Evolutionary conservation across 2,888 invertebrate species (phyloP).

Genomic region (Sussaba pulchella): DNA sequence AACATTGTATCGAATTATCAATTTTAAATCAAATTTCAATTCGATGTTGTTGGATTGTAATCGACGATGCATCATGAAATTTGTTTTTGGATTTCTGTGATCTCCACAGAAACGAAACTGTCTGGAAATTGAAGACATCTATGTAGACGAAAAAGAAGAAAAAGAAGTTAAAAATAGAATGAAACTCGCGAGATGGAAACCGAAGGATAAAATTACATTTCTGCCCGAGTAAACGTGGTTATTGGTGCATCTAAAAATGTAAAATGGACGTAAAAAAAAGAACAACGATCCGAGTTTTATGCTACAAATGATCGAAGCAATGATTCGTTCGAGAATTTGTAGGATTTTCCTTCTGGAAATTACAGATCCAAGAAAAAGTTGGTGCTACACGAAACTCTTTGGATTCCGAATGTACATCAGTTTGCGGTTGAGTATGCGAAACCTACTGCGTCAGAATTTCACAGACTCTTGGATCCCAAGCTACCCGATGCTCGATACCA

Average conservation of each 20-base stretch:
- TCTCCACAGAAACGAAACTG: no score
- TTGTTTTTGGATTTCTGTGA: no score
- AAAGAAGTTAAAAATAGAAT: background rate
- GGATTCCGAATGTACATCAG: conserved; percentile 25
- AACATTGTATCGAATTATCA: no score
- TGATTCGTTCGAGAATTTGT: conserved; percentile 5
- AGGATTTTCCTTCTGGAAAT: conserved; percentile 19
- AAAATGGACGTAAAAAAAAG: background rate
- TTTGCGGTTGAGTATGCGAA: conserved; percentile 36
- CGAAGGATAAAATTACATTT: background rate
- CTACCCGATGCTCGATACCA: conserved; percentile 11
- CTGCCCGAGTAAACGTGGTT: background rate
- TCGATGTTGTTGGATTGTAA: no score
- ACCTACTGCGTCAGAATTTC: conserved; percentile 55
- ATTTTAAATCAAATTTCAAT: no score
- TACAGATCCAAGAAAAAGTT: conserved; percentile 22
- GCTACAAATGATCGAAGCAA: background rate
- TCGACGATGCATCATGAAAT: no score
- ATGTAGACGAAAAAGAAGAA: no score
- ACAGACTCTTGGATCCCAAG: conserved; percentile 49
- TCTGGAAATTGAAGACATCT: background rate
- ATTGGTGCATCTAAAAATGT: background rate
- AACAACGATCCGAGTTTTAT: background rate
- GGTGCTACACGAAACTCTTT: conserved; percentile 13
- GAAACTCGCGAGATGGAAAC: no score